These are phyloP conservation scores for Cryptomyrus ogoouensis DNA, from an alignment of 2,113 vertebrate genomes.

Conservation along the genomic window DNA sequence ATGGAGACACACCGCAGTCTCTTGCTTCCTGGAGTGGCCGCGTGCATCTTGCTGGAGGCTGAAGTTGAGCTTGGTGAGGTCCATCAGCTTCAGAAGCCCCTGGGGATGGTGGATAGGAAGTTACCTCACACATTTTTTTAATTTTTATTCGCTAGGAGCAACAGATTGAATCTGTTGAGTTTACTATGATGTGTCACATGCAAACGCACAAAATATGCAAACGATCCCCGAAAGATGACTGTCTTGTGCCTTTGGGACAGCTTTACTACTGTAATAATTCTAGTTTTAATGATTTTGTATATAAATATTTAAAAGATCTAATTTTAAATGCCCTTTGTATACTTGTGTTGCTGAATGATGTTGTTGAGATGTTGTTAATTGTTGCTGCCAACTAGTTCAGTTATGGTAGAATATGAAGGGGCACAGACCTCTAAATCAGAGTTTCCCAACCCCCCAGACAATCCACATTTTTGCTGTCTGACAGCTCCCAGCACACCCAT, in stretches of 20 bases:
- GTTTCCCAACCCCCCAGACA: neutral
- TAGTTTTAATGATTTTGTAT: neutral
- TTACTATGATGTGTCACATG: neutral
- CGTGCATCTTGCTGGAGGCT: neutral
- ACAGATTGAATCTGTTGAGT: neutral
- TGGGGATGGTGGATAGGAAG: neutral
- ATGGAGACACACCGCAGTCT: neutral
- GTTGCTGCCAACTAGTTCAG: neutral
- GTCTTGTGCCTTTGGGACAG: neutral
- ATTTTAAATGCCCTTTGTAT: neutral
- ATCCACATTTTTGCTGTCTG: neutral
- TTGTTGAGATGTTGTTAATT: neutral
- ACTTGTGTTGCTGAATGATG: neutral
- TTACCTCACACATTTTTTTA: neutral
- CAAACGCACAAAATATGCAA: neutral
- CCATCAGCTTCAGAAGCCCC: neutral
- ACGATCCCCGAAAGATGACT: neutral
- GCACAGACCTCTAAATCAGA: neutral
- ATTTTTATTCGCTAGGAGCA: neutral
- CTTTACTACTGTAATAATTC: slow-evolving; percentile 1
- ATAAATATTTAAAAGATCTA: neutral
- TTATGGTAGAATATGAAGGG: neutral
- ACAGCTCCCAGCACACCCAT: neutral
- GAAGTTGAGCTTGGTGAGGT: neutral
- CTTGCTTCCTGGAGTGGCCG: neutral